These are phyloP conservation scores for Nyctibius bracteatus DNA, from an alignment of 2,113 vertebrate species.

Conservation along the genomic window DNA sequence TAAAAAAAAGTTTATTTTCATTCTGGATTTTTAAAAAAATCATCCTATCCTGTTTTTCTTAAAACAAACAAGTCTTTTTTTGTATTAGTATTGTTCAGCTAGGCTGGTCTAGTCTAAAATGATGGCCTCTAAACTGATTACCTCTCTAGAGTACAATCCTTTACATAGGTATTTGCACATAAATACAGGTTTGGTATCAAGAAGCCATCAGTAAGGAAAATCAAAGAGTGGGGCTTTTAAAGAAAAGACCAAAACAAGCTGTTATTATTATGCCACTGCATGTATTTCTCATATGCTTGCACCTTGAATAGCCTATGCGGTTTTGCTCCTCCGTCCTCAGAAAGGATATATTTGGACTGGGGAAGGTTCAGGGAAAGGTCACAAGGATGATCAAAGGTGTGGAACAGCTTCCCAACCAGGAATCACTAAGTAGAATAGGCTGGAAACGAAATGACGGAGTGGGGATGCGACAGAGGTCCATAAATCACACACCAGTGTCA, in stretches of 20 bases:
- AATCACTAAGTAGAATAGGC: background rate
- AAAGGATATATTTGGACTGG: background rate
- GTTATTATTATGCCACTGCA: accelerated
- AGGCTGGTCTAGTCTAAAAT: background rate
- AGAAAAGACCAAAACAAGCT: background rate
- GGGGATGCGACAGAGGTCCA: background rate
- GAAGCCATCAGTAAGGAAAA: background rate
- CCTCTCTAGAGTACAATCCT: background rate
- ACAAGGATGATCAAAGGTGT: slow-evolving; percentile 53
- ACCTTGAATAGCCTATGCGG: background rate
- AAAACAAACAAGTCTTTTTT: background rate
- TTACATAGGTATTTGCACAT: background rate
- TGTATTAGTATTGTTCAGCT: background rate
- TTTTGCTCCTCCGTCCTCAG: background rate
- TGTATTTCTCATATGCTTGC: background rate
- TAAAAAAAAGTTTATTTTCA: background rate
- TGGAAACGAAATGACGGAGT: background rate
- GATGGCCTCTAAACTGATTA: background rate
- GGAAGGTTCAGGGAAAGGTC: slow-evolving; percentile 44
- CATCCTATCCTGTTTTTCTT: background rate
- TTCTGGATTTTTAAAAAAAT: background rate
- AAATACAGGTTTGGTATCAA: background rate
- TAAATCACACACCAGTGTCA: background rate
- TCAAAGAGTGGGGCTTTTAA: background rate
- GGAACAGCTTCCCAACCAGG: background rate